These are phyloP conservation scores for Nicator chloris DNA, from an alignment of 2,113 vertebrate species.

Conservation along the genomic window DNA sequence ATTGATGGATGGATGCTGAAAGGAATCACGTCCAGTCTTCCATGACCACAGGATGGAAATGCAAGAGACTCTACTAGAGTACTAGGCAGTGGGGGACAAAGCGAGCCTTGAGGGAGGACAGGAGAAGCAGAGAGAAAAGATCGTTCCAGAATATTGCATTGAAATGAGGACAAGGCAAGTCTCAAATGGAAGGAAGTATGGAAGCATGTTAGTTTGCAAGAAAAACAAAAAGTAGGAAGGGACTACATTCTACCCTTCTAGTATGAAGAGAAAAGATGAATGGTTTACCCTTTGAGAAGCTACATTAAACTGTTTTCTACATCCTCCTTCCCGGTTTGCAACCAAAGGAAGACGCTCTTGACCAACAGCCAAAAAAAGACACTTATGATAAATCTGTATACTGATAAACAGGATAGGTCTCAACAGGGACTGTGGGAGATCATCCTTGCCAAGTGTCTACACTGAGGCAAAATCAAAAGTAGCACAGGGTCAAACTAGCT, in stretches of 20 bases:
- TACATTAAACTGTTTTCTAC: neutral
- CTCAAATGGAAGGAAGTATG: neutral
- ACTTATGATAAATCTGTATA: neutral
- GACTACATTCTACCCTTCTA: too few relatives aligned
- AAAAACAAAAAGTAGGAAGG: neutral
- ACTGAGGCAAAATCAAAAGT: neutral
- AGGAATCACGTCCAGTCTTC: neutral
- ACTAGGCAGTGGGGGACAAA: neutral
- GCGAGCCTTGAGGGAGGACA: neutral
- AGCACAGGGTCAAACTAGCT: neutral
- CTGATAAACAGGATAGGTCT: neutral
- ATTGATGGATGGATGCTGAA: neutral
- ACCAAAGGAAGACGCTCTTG: slow-evolving; percentile 12
- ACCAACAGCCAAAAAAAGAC: neutral
- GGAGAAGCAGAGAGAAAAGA: neutral
- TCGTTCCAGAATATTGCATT: neutral
- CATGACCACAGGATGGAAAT: neutral
- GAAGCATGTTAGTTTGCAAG: neutral
- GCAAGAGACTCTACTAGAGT: neutral
- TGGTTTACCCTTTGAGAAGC: neutral
- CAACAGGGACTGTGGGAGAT: neutral
- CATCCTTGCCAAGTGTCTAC: neutral
- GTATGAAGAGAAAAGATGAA: neutral
- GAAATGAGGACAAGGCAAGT: neutral
- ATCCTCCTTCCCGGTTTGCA: neutral